Percentiles rank a stretch among this genome's conserved stretches.
Conservation (phyloP, 2,888 invertebrate genomes). For the Parapristionchus giblindavisi region DNA sequence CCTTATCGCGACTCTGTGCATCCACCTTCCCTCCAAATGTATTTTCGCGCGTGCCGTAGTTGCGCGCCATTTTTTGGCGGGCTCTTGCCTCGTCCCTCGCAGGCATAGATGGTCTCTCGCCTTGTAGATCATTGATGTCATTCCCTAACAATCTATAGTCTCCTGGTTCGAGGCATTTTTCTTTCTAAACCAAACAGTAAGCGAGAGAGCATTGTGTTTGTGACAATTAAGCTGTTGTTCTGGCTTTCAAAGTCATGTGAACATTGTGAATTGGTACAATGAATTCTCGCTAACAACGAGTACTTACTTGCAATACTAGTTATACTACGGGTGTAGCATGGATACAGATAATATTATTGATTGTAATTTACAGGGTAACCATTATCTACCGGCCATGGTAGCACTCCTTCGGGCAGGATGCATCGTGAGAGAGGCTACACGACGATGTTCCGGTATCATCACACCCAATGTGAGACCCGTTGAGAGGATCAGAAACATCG, state of each 20-base stretch:
- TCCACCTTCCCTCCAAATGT: too few relatives aligned
- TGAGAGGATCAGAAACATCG: constrained; percentile 66
- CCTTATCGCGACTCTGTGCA: too few relatives aligned
- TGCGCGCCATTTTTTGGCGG: constrained; percentile 26
- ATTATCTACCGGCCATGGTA: not conserved
- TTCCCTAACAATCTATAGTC: too few relatives aligned
- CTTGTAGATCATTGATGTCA: too few relatives aligned
- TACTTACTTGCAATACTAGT: not conserved
- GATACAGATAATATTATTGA: not conserved
- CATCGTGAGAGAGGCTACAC: not conserved
- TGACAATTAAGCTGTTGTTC: too few relatives aligned
- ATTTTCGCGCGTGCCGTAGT: not conserved
- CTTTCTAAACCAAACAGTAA: too few relatives aligned
- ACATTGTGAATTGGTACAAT: not conserved
- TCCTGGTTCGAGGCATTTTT: too few relatives aligned
- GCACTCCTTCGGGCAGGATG: constrained; percentile 16
- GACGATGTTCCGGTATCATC: constrained; percentile 37
- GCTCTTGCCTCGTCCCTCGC: too few relatives aligned
- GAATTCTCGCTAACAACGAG: not conserved
- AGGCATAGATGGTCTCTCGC: too few relatives aligned
- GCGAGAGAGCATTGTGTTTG: too few relatives aligned
- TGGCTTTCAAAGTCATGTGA: too few relatives aligned
- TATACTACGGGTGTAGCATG: not conserved
- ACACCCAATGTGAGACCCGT: constrained; percentile 56
- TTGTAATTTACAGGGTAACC: constrained; percentile 23